phyloP scores from a whole-genome alignment of 2,888 invertebrate genomes.

The Cryptus viduatorius region DNA sequence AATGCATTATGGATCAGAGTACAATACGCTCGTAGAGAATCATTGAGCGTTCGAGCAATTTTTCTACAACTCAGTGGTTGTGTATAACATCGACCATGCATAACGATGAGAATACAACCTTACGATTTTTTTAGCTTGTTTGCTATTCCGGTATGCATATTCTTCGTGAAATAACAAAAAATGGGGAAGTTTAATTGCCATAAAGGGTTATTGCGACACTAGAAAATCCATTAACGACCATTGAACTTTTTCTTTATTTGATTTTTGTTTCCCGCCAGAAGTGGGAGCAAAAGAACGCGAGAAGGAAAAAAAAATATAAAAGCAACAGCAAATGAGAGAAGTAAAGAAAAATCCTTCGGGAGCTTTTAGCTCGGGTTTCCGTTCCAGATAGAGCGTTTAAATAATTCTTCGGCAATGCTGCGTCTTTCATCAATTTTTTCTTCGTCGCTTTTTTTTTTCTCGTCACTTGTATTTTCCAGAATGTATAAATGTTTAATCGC shows the following conservation, averaged over 20 bases:
- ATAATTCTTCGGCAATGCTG: constrained; percentile 46
- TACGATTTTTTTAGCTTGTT: too few relatives aligned
- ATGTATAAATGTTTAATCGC: not conserved
- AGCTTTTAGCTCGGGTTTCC: constrained; percentile 37
- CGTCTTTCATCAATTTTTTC: constrained; percentile 12
- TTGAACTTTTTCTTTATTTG: not conserved
- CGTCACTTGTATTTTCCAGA: constrained; percentile 10
- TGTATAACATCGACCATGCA: too few relatives aligned
- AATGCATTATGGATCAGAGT: too few relatives aligned
- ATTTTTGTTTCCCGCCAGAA: not conserved
- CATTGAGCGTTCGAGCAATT: too few relatives aligned
- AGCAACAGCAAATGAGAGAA: constrained; percentile 16
- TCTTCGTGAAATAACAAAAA: not conserved
- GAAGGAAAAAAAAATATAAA: constrained; percentile 5
- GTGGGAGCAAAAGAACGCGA: not conserved
- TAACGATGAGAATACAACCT: too few relatives aligned
- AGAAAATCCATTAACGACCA: not conserved
- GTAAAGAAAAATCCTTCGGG: constrained; percentile 9
- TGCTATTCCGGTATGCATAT: not conserved
- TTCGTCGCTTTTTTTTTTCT: not conserved
- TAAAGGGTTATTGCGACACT: not conserved
- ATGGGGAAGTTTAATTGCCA: not conserved
- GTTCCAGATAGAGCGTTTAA: constrained; percentile 18
- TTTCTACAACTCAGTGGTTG: too few relatives aligned
- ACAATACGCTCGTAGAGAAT: too few relatives aligned